Percentiles rank a stretch among this genome's conserved stretches.
Conservation (phyloP, 1,140 invertebrate species). For the Pseudoatta argentina region DNA sequence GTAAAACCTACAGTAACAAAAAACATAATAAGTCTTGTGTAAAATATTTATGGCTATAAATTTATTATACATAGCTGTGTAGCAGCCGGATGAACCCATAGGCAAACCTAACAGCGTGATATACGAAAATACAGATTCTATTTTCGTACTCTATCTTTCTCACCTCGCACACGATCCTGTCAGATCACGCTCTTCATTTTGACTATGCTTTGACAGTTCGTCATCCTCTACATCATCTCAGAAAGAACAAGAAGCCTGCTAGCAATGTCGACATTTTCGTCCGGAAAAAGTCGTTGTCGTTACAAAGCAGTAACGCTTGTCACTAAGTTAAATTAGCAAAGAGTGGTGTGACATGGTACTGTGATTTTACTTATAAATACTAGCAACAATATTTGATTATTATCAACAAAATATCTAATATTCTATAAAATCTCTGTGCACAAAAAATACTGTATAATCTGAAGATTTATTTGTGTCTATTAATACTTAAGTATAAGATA, state of each 20-base stretch:
- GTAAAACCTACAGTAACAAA: not conserved
- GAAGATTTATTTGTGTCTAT: not conserved
- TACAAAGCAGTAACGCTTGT: conserved; percentile 64
- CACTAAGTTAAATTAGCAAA: conserved; percentile 36
- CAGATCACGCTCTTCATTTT: conserved; percentile 81
- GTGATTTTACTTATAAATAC: conserved; percentile 3
- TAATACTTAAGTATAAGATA: not conserved
- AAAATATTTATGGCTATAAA: not conserved
- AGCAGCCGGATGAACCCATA: conserved; percentile 39
- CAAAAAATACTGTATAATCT: conserved; percentile 9
- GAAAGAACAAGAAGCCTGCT: conserved; percentile 78
- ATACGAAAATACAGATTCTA: conserved; percentile 76
- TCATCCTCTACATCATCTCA: conserved; percentile 81
- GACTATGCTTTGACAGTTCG: conserved; percentile 83
- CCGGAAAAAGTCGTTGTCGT: conserved; percentile 45
- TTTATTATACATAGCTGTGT: not conserved
- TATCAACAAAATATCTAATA: not conserved
- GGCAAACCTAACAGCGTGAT: conserved; percentile 33
- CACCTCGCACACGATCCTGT: conserved; percentile 81
- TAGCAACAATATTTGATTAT: conserved; percentile 22
- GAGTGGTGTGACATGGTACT: not conserved
- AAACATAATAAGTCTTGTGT: conserved; percentile 10
- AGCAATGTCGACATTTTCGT: conserved; percentile 75
- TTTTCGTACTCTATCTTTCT: conserved; percentile 82
- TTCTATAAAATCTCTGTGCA: not conserved